Base-by-base conservation (phyloP, 2,888 invertebrate genomes). In the Epicampocera succincta region DNA sequence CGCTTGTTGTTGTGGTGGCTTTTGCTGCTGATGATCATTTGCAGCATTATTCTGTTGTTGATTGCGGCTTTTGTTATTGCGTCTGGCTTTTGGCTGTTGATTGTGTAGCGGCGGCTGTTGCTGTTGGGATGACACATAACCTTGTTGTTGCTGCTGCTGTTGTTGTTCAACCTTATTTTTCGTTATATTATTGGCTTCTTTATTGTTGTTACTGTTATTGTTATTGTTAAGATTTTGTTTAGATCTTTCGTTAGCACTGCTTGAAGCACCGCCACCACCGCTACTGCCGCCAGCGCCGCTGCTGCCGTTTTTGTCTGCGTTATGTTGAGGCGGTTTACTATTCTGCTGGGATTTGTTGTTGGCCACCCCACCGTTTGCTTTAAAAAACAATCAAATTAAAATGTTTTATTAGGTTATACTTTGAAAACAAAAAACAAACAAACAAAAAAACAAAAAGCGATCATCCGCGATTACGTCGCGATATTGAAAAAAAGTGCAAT, bases 321-420 rank as follows among this genome's bases (percentile, higher is more conserved):
- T 90, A 61, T 82, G 82, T 86, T 87, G 87, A 85, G 87, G 85
- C 84, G 86, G 86, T 86, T 89, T 89, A 85, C 85, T 88, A 84
- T 86, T 87, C 84, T 74, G 88, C 84, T 88, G 89, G 80, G 87
- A 86, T 88, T 90, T 91, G 86, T 87, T 90, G 85, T 87, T 90
- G 85, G 87, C 86, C 84, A 90, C 86, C 80, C 89, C 89, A 86
- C 90, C 90, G 85, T 91, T 91, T 84, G 88, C 91, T 90, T 73
- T 3, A 68, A 84, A 11, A 50, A 29, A 74, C 33, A 46, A 77
- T 19, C 12, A 66, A 25, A 71, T 38, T 44, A 0, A 21, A 52
- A 48, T 40, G 33, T 50, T 65, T 63, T 52, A 42, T 56, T 56
- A 21, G 0, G 19, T 19, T 29, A 33, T 33, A 33, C 33, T 33